Evolutionary conservation across 2,888 invertebrate genomes (phyloP).

Genomic region (Hartigia nigra): DNA sequence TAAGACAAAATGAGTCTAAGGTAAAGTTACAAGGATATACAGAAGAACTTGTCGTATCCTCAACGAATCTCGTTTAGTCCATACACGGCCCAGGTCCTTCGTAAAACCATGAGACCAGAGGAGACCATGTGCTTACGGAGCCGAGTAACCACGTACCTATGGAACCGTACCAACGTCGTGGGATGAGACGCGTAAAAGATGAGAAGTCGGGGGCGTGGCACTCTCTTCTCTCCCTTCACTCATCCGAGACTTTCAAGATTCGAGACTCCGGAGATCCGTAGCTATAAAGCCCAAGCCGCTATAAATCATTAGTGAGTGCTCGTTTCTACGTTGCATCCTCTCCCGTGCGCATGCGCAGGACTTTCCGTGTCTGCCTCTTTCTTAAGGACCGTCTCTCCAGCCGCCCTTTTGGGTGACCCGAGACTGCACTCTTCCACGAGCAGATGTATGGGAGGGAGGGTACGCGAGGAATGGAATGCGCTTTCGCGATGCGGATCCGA

Average conservation of each 20-base stretch:
- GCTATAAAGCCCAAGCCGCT: constrained; percentile 44
- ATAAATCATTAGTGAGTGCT: constrained; percentile 44
- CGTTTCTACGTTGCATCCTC: constrained; percentile 14
- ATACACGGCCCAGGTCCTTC: background rate
- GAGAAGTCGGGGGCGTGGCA: constrained; percentile 51
- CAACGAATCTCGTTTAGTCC: background rate
- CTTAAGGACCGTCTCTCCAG: background rate
- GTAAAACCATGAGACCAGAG: background rate
- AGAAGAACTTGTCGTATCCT: background rate
- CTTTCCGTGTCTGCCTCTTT: background rate
- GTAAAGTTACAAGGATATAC: background rate
- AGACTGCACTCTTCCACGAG: background rate
- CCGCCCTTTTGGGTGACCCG: background rate
- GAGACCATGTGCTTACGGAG: background rate
- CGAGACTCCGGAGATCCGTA: constrained; percentile 23
- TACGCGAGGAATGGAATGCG: background rate
- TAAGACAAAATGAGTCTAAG: background rate
- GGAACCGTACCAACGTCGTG: constrained; percentile 21
- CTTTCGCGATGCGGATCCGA: background rate
- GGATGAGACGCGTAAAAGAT: constrained; percentile 50
- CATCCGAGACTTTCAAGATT: constrained; percentile 31
- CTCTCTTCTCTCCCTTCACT: constrained; percentile 19
- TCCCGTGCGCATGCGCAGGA: background rate
- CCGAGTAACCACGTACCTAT: background rate
- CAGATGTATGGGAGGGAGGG: background rate